These are phyloP conservation scores for Neolamprologus cancellatus DNA, from an alignment of 2,113 vertebrate genomes.

Conservation along the genomic window DNA sequence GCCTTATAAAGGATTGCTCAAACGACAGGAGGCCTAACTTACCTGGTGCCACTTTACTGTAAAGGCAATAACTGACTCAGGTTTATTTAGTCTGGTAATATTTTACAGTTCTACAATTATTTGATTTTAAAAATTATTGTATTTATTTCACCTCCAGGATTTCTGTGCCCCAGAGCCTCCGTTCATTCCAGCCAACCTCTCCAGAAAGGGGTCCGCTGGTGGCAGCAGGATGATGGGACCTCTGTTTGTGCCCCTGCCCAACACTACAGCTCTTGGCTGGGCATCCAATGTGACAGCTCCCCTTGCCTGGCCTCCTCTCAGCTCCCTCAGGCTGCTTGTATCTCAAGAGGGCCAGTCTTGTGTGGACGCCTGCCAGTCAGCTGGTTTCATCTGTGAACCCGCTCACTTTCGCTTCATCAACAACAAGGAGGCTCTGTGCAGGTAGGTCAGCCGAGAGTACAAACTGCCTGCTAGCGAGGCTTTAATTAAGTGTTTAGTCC, in stretches of 20 bases:
- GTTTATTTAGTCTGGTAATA: background rate
- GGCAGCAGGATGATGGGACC: conserved; percentile 41
- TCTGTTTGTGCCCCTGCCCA: conserved; percentile 73
- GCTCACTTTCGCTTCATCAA: conserved; percentile 92
- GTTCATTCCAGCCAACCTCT: conserved; percentile 61
- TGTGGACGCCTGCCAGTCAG: conserved; percentile 78
- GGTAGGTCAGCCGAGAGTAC: conserved; percentile 61
- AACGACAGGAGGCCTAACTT: background rate
- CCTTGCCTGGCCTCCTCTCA: conserved; percentile 79
- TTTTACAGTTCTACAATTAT: background rate
- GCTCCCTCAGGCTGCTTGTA: conserved; percentile 79
- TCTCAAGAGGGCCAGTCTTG: conserved; percentile 80
- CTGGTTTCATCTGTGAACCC: conserved; percentile 83
- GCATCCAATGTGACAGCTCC: conserved; percentile 59
- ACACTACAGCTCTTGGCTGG: conserved; percentile 82
- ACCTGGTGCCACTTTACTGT: background rate
- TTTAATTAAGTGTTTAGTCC: background rate
- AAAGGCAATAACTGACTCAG: background rate
- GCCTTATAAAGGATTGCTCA: background rate
- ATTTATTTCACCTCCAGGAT: conserved; percentile 68
- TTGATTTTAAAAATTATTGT: background rate
- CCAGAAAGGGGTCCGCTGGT: conserved; percentile 55
- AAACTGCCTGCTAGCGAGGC: background rate
- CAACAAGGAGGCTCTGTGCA: conserved; percentile 81
- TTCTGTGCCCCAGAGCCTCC: conserved; percentile 72